These are phyloP conservation scores for Piaya cayana DNA, from an alignment of 2,113 vertebrate species.

Conservation along the genomic window DNA sequence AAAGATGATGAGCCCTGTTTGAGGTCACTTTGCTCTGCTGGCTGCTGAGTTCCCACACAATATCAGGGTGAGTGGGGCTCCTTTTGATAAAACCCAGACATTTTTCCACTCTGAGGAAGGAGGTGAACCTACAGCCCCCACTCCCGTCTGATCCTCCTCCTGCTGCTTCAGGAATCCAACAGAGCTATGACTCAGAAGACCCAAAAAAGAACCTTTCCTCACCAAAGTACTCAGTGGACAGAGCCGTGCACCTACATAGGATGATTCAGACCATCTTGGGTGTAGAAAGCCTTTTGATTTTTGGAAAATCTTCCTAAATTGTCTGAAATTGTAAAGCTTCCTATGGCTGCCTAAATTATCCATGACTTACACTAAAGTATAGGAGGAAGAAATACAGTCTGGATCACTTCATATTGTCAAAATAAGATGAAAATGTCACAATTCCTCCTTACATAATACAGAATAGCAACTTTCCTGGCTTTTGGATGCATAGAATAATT, in stretches of 20 bases:
- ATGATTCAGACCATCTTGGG: neutral
- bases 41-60: accelerated
- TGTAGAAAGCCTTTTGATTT: neutral
- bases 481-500: neutral
- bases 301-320: neutral
- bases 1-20: neutral
- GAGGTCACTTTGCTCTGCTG: neutral
- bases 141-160: neutral
- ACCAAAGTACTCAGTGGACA: neutral
- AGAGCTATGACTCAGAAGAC: neutral
- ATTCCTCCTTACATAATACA: neutral
- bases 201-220: neutral
- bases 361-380: neutral
- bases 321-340: neutral
- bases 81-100: neutral
- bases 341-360: neutral
- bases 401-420: neutral
- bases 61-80: neutral
- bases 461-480: neutral
- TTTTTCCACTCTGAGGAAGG: neutral
- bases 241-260: neutral
- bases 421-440: neutral
- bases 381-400: neutral
- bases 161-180: neutral
- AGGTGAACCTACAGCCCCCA: neutral